Evolutionary conservation across 1,140 invertebrate genomes (phyloP), one percentile per base, ranked within the genome.

Genomic region (Pogonomyrmex californicus): DNA sequence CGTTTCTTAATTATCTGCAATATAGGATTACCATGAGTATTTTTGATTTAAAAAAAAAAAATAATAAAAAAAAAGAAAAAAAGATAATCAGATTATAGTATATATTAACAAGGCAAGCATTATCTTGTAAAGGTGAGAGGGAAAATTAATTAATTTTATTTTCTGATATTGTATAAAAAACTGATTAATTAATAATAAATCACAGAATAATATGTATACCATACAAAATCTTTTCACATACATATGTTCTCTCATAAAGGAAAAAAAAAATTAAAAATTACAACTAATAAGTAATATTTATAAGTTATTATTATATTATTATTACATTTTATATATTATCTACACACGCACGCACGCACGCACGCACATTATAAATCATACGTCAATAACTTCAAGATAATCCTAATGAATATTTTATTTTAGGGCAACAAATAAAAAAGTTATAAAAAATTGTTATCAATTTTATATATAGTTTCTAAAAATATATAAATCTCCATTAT

Each of bases 141-240:
- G n/a, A 66, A 65, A 70, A n/a, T n/a, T 4, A 49, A 71, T 58
- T 23, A 5, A 41, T 14, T 23, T 38, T 41, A 38, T 4, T 75
- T 75, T 75, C 33, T 38, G 4, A 41, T 41, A 47, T 75, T 75
- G 14, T 41, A 44, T 41, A 7, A 51, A 51, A 70, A 49, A 47
- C 30, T 0, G 33, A 49, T 5, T 71, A 36, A 30, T 33, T 49
- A 33, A 70, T 4, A 47, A 47, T 30, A 6, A 41, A 58, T 41
- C 33, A 75, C n/a, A 71, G 1, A 49, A 17, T 23, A n/a, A n/a
- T n/a, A n/a, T n/a, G n/a, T n/a, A 1, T 54, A 75, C 56, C 4
- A 33, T 23, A 75, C 30, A 38, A 56, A 60, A 76, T 23, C 41
- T 41, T 58, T 76, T 1, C 0, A 76, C n/a, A 58, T 30, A n/a